Evolutionary conservation across 2,113 vertebrate genomes (phyloP).

Genomic region (Esox niger): DNA sequence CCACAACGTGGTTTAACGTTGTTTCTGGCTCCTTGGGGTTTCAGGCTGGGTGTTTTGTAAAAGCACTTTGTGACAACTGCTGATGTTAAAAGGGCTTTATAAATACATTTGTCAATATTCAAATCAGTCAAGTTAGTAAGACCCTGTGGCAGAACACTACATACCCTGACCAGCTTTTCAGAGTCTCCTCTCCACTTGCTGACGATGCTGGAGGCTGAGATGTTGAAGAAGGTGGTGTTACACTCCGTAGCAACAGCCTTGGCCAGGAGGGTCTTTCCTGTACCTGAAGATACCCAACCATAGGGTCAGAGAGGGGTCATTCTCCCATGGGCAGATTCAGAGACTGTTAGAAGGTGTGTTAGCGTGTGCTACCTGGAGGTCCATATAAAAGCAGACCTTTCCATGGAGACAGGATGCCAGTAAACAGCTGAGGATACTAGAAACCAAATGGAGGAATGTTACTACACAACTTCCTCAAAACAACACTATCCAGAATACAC

Average conservation of each 20-base stretch:
- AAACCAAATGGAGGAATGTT: constrained; percentile 12
- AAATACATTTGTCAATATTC: too few species aligned
- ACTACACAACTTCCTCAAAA: background rate
- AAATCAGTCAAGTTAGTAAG: too few species aligned
- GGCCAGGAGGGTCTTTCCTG: constrained; percentile 93
- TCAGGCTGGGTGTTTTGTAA: too few species aligned
- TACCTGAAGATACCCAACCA: too few species aligned
- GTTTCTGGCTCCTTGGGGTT: too few species aligned
- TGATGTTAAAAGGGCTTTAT: too few species aligned
- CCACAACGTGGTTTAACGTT: too few species aligned
- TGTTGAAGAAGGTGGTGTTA: constrained; percentile 97
- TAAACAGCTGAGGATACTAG: constrained; percentile 93
- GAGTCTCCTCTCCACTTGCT: constrained; percentile 99
- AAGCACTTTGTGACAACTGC: too few species aligned
- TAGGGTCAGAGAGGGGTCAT: too few species aligned
- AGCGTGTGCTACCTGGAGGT: constrained; percentile 81
- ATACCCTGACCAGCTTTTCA: constrained; percentile 93
- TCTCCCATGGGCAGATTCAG: too few species aligned
- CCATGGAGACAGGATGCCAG: constrained; percentile 94
- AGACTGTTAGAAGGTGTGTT: too few species aligned
- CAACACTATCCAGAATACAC: background rate
- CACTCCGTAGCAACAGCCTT: constrained; percentile 97
- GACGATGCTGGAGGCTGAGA: constrained; percentile 95
- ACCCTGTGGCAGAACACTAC: too few species aligned
- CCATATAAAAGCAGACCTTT: constrained; percentile 93